Evolutionary conservation across 2,797 vertebrate species (phyloP).

Genomic region (Hozukius guyotensis): DNA sequence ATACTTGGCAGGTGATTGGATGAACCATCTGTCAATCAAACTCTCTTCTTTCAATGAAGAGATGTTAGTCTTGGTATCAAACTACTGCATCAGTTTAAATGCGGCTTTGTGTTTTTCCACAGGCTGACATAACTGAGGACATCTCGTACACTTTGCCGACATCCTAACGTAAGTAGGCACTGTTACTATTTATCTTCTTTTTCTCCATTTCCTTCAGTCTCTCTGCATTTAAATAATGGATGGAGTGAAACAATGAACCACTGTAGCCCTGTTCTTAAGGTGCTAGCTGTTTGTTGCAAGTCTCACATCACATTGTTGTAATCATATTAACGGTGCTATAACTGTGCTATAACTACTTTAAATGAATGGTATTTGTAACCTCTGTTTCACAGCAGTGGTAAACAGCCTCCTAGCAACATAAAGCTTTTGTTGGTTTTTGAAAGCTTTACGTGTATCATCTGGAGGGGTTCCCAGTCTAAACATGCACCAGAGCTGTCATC

Average conservation of each 20-base stretch:
- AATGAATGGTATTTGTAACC: background rate
- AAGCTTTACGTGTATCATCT: too few relatives aligned
- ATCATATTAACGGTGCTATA: background rate
- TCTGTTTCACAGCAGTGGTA: background rate
- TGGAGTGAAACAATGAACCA: background rate
- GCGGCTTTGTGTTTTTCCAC: background rate
- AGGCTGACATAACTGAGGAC: constrained; percentile 30
- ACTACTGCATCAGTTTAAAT: background rate
- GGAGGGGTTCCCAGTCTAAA: too few relatives aligned
- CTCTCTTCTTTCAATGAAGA: too few relatives aligned
- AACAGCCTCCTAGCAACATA: background rate
- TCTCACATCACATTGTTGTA: background rate
- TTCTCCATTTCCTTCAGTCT: background rate
- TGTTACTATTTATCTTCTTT: background rate
- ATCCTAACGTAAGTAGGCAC: constrained; percentile 32
- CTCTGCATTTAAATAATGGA: background rate
- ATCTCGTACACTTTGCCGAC: background rate
- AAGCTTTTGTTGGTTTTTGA: background rate
- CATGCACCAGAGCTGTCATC: too few relatives aligned
- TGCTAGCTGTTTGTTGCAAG: background rate
- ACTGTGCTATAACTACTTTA: background rate
- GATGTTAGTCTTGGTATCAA: background rate
- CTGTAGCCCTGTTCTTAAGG: too few relatives aligned
- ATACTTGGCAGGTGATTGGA: too few relatives aligned
- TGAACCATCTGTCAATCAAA: too few relatives aligned